phyloP scores from a whole-genome alignment of 1,140 invertebrate species.

The Kradibia gibbosae region DNA sequence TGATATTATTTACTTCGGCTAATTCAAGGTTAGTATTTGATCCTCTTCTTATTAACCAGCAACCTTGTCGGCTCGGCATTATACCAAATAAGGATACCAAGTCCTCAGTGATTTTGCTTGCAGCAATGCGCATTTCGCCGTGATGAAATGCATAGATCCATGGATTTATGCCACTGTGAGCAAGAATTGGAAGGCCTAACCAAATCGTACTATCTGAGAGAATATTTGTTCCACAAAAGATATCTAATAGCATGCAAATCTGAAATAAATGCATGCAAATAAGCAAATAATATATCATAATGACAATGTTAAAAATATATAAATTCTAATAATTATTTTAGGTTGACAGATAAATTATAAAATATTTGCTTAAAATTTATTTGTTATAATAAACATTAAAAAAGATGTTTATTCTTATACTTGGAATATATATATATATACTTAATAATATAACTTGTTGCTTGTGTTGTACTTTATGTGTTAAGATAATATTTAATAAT shows the following conservation, averaged over 20 bases:
- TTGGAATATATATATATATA: too few relatives aligned
- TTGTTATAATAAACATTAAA: too few relatives aligned
- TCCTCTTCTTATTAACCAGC: constrained; percentile 61
- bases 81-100: constrained; percentile 69
- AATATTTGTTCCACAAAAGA: constrained; percentile 72
- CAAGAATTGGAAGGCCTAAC: constrained; percentile 75
- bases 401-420: too few relatives aligned
- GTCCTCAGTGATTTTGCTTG: constrained; percentile 75
- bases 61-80: constrained; percentile 66
- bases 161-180: constrained; percentile 77
- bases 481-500: too few relatives aligned
- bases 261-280: constrained; percentile 66
- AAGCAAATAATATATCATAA: too few relatives aligned
- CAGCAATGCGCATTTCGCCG: constrained; percentile 77
- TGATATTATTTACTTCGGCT: constrained; percentile 62
- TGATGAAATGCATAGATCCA: constrained; percentile 82
- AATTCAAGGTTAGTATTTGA: constrained; percentile 66
- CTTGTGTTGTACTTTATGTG: too few relatives aligned
- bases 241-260: constrained; percentile 75
- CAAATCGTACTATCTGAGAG: constrained; percentile 75
- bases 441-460: too few relatives aligned
- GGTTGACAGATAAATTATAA: too few relatives aligned
- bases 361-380: too few relatives aligned
- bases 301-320: too few relatives aligned
- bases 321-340: too few relatives aligned